Base-by-base conservation (phyloP, 2,113 vertebrate genomes). In the Eublepharis macularius region DNA sequence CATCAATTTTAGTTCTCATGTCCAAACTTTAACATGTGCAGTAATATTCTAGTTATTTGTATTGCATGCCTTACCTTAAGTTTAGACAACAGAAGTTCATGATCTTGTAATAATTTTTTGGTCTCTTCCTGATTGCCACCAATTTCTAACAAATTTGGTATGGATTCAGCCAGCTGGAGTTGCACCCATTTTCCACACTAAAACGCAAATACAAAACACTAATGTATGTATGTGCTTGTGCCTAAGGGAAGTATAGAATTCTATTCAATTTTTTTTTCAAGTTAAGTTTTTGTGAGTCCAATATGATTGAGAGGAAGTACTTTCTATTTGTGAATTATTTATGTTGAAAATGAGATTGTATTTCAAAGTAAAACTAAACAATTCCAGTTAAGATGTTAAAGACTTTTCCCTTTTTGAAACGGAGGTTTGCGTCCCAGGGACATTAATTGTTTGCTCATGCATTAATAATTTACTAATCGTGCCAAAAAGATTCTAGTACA, bases 61-160 rank as follows among this genome's bases (percentile, higher is more conserved):
- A 34, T 9, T 47, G 73, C 63, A 21, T 54, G 4, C 47, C 92
- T 94, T 96, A 99, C 98, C 98, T 98, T 97, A 70, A 99, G 97
- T 82, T 97, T 99, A 70, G 92, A 91, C 82, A 98, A 93, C 69
- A 99, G 97, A 81, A 97, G 94, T 90, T 97, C 96, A 47, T 98
- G 98, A 82, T 98, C 98, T 69, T 95, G 93, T 47, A 98, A 93
- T 68, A 99, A 94, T 24, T 95, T 97, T 91, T 95, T 96, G 76
- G 96, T 96, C 88, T 99, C 97, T 72, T 98, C 97, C 91, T 96
- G 96, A 94, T 96, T 98, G 76, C 94, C 96, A 68, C 98, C 98
- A 69, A 98, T 98, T 96, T 98, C 98, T 92, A 98, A 94, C 87
- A 99, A 96, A 92, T 97, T 97, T 21, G 98, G 98, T 77, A 95